A percentile compares a stretch with the other conserved stretches of the same genome.
These are phyloP conservation scores for Clivina fossor DNA, from an alignment of 2,888 invertebrate genomes.

Conservation along the genomic window DNA sequence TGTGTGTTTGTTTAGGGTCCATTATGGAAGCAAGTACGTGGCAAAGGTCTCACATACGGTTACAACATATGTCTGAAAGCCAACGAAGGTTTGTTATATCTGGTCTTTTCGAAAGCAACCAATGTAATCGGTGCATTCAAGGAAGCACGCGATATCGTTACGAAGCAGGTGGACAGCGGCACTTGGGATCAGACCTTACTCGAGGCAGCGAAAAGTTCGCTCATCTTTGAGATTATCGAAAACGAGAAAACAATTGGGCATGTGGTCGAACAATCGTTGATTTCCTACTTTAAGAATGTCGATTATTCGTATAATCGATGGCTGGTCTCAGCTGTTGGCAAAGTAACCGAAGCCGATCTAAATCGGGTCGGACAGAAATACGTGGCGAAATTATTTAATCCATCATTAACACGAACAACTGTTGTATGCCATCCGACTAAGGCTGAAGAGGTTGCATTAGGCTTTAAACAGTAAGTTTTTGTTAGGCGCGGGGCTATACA, in stretches of 20 bases:
- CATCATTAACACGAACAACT: slow-evolving; percentile 62
- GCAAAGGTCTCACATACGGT: slow-evolving; percentile 81
- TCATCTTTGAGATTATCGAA: slow-evolving; percentile 84
- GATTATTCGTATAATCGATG: slow-evolving; percentile 67
- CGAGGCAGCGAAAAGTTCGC: slow-evolving; percentile 81
- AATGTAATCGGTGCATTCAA: slow-evolving; percentile 78
- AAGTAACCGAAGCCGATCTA: slow-evolving; percentile 65
- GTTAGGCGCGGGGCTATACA: not conserved
- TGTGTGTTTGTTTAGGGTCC: slow-evolving; percentile 68
- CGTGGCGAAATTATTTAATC: slow-evolving; percentile 68
- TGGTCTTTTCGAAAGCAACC: slow-evolving; percentile 75
- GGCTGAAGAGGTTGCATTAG: slow-evolving; percentile 64
- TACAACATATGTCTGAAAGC: slow-evolving; percentile 67
- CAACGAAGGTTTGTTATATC: slow-evolving; percentile 70
- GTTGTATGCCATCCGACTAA: slow-evolving; percentile 79
- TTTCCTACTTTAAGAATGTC: slow-evolving; percentile 69
- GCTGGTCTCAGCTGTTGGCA: slow-evolving; percentile 65
- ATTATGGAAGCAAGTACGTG: slow-evolving; percentile 85
- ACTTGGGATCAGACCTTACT: slow-evolving; percentile 74
- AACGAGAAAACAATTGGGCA: slow-evolving; percentile 77
- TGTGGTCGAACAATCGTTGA: slow-evolving; percentile 71
- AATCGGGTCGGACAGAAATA: slow-evolving; percentile 70
- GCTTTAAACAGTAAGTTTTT: slow-evolving; percentile 65
- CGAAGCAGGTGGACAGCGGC: slow-evolving; percentile 62
- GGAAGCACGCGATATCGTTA: slow-evolving; percentile 73